Evolutionary conservation across 30 jellyfish, hydroid and myxozoan species (phyloP), one percentile per base, ranked within the genome.

Genomic region (Chrysaora quinquecirrha): DNA sequence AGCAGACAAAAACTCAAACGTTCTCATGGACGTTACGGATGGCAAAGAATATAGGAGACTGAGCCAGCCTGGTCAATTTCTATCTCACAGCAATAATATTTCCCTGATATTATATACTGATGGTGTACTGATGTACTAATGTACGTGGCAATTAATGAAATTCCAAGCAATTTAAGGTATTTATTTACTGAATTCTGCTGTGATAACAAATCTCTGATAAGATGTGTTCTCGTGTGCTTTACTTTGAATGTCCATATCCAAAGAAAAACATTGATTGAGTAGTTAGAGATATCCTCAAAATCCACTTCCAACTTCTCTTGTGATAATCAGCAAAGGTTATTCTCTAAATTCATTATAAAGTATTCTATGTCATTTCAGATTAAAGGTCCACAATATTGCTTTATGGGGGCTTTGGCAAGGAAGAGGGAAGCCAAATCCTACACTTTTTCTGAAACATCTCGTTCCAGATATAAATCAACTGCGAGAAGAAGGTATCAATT

Each of bases 61-160:
- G 30, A 27, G 82, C 33, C 28, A 29, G 33, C 67, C 64, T 12
- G 82, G 82, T 1, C 24, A 25, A 18, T 70, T 70, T 22, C 72
- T 70, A 23, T 25, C 29, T 10, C 11, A 2, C 7, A 34, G 9
- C 3, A 27, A 70, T 21, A 70, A 70, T 33, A 1, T 70, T 6
- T 33, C 82, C 20, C 25, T 70, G 82, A 34, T 43, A 22, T 7
- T 70, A 18, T 33, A 70, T 25, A 70, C 82, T 9, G 82, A 70
- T 34, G 72, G 71, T 18, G 71, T 43, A 27, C 71, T 33, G 67
- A 6, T 70, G 33, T 34, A 70, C 67, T 16, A 6, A 43, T 43
- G 16, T 43, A 43, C 58, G 16, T 43, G 58, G 58, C 58, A 43
- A 43, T 43, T 6, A 43, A 43, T 16, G 58, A 43, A 16, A 9